phyloP scores from a whole-genome alignment of 2,888 invertebrate species.

The Aromia moschata region DNA sequence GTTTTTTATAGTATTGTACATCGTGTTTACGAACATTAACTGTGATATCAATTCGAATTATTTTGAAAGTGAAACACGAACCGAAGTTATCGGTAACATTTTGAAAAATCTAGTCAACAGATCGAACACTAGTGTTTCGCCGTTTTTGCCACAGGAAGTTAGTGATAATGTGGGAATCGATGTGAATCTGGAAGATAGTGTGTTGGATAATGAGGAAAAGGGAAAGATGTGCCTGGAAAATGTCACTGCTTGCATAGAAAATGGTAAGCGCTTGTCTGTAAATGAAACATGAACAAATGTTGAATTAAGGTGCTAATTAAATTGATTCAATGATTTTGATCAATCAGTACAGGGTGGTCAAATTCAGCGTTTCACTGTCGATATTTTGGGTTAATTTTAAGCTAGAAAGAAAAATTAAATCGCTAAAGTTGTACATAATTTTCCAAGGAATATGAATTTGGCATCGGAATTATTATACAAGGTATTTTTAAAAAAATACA shows the following conservation, averaged over 20 bases:
- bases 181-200: slow-evolving; percentile 14
- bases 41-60: slow-evolving; percentile 43
- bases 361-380: too few species aligned
- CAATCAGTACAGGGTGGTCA: too few species aligned
- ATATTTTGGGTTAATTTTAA: too few species aligned
- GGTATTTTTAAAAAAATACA: too few species aligned
- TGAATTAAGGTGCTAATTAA: too few species aligned
- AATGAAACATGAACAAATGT: too few species aligned
- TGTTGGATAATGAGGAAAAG: slow-evolving; percentile 40
- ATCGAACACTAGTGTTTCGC: slow-evolving; percentile 31
- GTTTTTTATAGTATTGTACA: slow-evolving; percentile 44
- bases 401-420: too few species aligned
- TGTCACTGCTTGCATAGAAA: slow-evolving; percentile 27
- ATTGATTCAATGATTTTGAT: too few species aligned
- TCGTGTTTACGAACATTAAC: slow-evolving; percentile 45
- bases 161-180: slow-evolving; percentile 1
- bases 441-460: too few species aligned
- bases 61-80: slow-evolving; percentile 26
- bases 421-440: too few species aligned
- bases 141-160: background rate
- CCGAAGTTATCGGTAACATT: slow-evolving; percentile 21
- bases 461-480: too few species aligned
- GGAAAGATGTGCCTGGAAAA: slow-evolving; percentile 46
- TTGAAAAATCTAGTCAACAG: slow-evolving; percentile 30
- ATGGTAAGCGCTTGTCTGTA: slow-evolving; percentile 12